Percentiles rank a stretch among this genome's conserved stretches.
phyloP scores from a whole-genome alignment of 1,140 invertebrate genomes.

The Drosophila prosaltans region DNA sequence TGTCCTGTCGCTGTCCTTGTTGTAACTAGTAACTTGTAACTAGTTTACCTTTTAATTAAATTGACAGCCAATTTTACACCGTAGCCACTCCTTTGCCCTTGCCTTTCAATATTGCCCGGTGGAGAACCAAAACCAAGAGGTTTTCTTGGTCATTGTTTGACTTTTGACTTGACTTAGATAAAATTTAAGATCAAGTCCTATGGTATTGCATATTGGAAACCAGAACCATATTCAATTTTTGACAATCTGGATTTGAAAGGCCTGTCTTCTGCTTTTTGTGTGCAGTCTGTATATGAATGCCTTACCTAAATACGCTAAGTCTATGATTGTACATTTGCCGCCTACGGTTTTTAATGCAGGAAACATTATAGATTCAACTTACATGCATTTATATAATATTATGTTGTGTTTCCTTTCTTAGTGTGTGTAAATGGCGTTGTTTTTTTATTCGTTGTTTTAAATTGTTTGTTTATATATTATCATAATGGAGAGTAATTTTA shows the following conservation, averaged over 20 bases:
- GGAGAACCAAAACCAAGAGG: constrained; percentile 33
- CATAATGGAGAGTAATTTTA: constrained; percentile 6
- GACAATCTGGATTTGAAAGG: too few relatives aligned
- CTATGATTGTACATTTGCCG: too few relatives aligned
- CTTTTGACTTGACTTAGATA: not conserved
- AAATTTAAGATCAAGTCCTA: not conserved
- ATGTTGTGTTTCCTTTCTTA: constrained; percentile 6
- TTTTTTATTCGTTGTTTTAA: constrained; percentile 72
- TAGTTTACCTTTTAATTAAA: constrained; percentile 80
- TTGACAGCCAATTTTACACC: constrained; percentile 54
- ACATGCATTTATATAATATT: constrained; percentile 54
- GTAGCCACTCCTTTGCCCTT: not conserved
- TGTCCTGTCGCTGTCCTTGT: constrained; percentile 23
- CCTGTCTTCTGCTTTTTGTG: too few relatives aligned
- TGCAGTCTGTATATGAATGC: too few relatives aligned
- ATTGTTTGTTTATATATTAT: constrained; percentile 25
- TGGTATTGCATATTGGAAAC: too few relatives aligned
- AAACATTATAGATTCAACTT: constrained; percentile 27
- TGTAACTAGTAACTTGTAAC: constrained; percentile 62
- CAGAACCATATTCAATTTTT: too few relatives aligned
- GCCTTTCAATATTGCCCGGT: constrained; percentile 53
- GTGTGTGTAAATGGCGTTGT: constrained; percentile 74
- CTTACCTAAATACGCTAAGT: too few relatives aligned
- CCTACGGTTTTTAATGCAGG: not conserved
- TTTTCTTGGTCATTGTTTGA: constrained; percentile 54